These are phyloP conservation scores for Elaphurus davidianus DNA, from an alignment of 2,113 vertebrate species.

Conservation along the genomic window DNA sequence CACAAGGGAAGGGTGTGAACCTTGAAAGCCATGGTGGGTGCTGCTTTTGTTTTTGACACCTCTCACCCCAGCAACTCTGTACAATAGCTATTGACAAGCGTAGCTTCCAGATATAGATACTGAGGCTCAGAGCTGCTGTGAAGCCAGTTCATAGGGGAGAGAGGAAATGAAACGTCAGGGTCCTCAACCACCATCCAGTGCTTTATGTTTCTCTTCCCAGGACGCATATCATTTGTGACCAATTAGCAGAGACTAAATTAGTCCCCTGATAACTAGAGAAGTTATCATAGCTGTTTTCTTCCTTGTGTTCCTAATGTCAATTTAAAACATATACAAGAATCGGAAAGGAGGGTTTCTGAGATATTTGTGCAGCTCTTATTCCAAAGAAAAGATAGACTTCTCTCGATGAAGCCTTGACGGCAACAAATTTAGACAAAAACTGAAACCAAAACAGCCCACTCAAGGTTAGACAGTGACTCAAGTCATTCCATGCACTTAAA, in stretches of 20 bases:
- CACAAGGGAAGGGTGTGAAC: neutral
- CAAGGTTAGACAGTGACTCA: conserved; percentile 71
- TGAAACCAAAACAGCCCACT: conserved; percentile 77
- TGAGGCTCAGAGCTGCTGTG: neutral
- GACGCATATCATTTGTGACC: neutral
- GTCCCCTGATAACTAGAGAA: neutral
- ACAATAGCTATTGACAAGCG: neutral
- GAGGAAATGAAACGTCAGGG: neutral
- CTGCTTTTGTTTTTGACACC: neutral
- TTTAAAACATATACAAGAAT: neutral
- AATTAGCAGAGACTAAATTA: neutral
- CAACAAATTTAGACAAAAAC: conserved; percentile 66
- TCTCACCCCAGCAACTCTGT: neutral
- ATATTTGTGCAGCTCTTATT: conserved; percentile 35
- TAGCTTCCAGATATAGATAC: neutral
- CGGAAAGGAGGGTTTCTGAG: conserved; percentile 17
- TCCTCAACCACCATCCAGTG: neutral
- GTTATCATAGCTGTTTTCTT: neutral
- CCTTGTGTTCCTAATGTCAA: neutral
- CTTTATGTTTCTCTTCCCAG: neutral
- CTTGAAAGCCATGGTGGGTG: neutral
- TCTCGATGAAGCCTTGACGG: conserved; percentile 64
- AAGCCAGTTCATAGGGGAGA: neutral
- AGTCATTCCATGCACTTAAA: conserved; percentile 75
- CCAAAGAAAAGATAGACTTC: conserved; percentile 61